phyloP scores from a whole-genome alignment of 92 coral and sea anemone species.

The Isaurus tuberculatus region DNA sequence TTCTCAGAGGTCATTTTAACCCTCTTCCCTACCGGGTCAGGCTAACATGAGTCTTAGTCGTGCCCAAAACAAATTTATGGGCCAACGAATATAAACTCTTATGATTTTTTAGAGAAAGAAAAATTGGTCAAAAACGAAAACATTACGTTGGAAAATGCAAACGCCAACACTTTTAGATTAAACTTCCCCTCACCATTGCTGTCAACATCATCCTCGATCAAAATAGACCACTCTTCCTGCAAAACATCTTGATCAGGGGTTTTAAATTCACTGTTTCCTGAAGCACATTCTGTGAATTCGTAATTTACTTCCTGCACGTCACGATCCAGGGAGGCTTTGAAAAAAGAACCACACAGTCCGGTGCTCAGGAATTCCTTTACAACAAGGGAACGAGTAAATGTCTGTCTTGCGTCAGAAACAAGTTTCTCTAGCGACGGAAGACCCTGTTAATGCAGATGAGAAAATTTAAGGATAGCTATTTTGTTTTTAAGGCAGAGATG shows the following conservation, averaged over 20 bases:
- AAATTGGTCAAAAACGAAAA: too few relatives aligned
- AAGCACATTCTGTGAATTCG: slow-evolving; percentile 60
- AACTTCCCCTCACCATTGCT: slow-evolving; percentile 12
- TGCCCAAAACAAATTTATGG: too few relatives aligned
- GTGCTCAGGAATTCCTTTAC: slow-evolving; percentile 60
- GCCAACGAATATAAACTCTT: too few relatives aligned
- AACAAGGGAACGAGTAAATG: slow-evolving; percentile 46
- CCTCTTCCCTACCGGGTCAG: too few relatives aligned
- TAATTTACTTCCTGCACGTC: slow-evolving; percentile 81
- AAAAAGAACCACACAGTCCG: slow-evolving; percentile 73
- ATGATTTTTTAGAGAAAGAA: too few relatives aligned
- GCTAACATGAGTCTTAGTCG: too few relatives aligned
- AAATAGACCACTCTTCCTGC: slow-evolving; percentile 40
- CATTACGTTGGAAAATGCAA: too few relatives aligned
- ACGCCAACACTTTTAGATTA: neutral
- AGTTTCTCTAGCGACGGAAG: slow-evolving; percentile 67
- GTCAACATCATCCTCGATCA: slow-evolving; percentile 34
- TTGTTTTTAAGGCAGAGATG: neutral
- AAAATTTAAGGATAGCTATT: neutral
- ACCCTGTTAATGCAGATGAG: slow-evolving; percentile 19
- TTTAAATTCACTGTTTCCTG: neutral
- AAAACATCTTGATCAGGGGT: slow-evolving; percentile 22
- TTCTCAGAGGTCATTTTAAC: too few relatives aligned
- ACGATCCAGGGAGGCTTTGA: slow-evolving; percentile 71
- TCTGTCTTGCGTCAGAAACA: slow-evolving; percentile 58